Base-by-base conservation (phyloP, 2,888 invertebrate genomes). In the Conops quadrifasciatus region DNA sequence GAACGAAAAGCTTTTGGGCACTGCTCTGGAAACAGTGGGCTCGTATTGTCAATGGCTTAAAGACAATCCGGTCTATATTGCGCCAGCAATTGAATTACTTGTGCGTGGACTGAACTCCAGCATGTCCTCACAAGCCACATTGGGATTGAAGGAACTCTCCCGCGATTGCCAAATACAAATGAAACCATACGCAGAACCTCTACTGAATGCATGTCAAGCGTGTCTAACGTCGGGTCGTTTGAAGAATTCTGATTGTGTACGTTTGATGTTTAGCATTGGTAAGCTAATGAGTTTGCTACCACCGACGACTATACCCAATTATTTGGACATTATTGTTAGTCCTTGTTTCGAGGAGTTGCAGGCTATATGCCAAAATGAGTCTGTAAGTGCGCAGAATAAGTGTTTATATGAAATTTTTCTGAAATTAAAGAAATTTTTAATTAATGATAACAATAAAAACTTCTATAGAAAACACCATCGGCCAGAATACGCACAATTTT, bases 11-110 rank as follows among this genome's bases (percentile, higher is more conserved):
- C 88, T 93, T 60, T 87, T 94, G 65, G 90, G 90, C 45, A 92
- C 93, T 0, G 91, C 93, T 15, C 88, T 94, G 62, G 92, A 93
- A 80, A 91, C 93, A 67, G 89, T 94, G 66, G 94, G 94, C 63
- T 90, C 93, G 0, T 96, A 94, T 87, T 93, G 95, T 24, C 91
- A 93, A 77, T 97, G 96, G 96, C 89, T 96, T 71, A 89, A 90
- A 74, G 89, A 88, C 65, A 91, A 93, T 85, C 91, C 92, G 0
- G 88, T 89, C 21, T 90, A 90, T 83, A 86, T 94, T 75, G 88
- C 88, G 30, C 88, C 88, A 72, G 90, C 92, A 7, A 87, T 94
- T 69, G 91, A 92, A n/a, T 85, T 94, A 26, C 86, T 94, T 2
- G 87, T 89, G 19, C 87, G 91, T 47, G 92, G 93, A 1, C 84